Percentiles rank a stretch among this genome's conserved stretches.
Conservation (phyloP, 2,888 invertebrate species). For the Hyles lineata region DNA sequence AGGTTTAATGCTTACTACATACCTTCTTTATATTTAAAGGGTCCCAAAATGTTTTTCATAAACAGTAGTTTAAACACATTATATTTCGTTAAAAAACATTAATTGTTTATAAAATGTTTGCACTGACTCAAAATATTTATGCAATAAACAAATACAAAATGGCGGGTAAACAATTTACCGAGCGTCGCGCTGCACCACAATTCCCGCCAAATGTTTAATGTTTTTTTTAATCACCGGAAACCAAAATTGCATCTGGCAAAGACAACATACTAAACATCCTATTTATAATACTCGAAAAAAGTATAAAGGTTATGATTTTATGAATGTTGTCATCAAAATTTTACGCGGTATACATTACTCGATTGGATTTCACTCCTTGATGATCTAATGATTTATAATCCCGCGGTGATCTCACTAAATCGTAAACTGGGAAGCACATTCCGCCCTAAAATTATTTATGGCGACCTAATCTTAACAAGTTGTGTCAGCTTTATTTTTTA, state of each 20-base stretch:
- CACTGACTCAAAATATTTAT: neutral
- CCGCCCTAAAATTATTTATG: slow-evolving; percentile 52
- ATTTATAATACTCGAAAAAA: neutral
- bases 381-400: slow-evolving; percentile 46
- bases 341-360: neutral
- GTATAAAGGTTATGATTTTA: neutral
- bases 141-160: neutral
- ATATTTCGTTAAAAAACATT: too few species aligned
- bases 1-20: too few species aligned
- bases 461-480: slow-evolving; percentile 36
- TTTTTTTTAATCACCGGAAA: slow-evolving; percentile 23
- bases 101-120: too few species aligned
- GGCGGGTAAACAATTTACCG: neutral
- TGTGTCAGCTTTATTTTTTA: neutral
- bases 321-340: slow-evolving; percentile 13
- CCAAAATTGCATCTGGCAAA: slow-evolving; percentile 27
- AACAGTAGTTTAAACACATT: too few species aligned
- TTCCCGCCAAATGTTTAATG: slow-evolving; percentile 17
- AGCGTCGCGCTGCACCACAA: slow-evolving; percentile 3
- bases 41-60: too few species aligned
- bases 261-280: slow-evolving; percentile 19
- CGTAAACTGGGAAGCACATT: slow-evolving; percentile 41
- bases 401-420: slow-evolving; percentile 51
- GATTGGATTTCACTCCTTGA: slow-evolving; percentile 7
- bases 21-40: too few species aligned